Percentiles rank a stretch among this genome's conserved stretches.
These are phyloP conservation scores for Xiphias gladius DNA, from an alignment of 2,113 vertebrate species.

Conservation along the genomic window DNA sequence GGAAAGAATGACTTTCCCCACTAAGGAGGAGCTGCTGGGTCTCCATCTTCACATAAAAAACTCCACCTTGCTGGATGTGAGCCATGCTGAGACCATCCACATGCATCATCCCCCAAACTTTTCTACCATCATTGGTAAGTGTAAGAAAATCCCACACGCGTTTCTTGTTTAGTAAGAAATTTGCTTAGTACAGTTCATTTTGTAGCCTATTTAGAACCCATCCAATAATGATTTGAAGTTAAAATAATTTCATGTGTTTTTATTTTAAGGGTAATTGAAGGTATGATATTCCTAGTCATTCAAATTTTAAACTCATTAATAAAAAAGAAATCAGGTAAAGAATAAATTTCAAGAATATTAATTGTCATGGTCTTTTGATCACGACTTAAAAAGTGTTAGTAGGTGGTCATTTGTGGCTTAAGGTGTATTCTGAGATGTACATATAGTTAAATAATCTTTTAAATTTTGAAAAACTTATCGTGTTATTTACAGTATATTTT, in stretches of 20 bases:
- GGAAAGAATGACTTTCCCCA: not conserved
- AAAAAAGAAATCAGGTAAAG: too few species aligned
- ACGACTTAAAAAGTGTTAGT: not conserved
- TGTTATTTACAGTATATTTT: not conserved
- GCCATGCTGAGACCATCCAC: slow-evolving; percentile 85
- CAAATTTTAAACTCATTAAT: too few species aligned
- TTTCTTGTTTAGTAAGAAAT: not conserved
- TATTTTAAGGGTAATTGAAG: not conserved
- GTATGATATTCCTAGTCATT: not conserved
- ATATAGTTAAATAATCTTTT: not conserved
- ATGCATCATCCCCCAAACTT: slow-evolving; percentile 84
- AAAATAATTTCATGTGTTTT: not conserved
- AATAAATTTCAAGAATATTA: too few species aligned
- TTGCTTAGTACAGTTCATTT: not conserved
- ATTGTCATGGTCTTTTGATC: too few species aligned
- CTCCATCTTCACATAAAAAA: slow-evolving; percentile 80
- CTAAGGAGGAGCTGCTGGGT: slow-evolving; percentile 33
- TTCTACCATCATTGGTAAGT: slow-evolving; percentile 88
- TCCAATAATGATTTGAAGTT: not conserved
- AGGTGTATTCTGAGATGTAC: not conserved
- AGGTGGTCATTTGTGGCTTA: not conserved
- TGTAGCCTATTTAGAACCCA: not conserved
- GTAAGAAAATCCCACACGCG: not conserved
- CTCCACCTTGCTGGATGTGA: slow-evolving; percentile 91
- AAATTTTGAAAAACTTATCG: not conserved